Evolutionary conservation across 2,113 vertebrate genomes (phyloP), one percentile per base, ranked within the genome.

Genomic region (Eulemur rufifrons): DNA sequence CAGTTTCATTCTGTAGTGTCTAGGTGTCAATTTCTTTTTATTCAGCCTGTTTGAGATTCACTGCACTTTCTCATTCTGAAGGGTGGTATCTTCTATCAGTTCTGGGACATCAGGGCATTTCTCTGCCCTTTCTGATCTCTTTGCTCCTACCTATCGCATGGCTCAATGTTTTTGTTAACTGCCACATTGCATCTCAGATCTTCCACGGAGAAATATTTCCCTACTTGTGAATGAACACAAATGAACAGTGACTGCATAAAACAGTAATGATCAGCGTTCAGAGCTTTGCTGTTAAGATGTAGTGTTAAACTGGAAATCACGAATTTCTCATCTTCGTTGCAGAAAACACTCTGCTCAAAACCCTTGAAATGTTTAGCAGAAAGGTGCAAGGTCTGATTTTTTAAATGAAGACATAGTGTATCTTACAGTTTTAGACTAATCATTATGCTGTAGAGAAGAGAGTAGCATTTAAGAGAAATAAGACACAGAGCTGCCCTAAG

Each of bases 211-310:
- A 39, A 92, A 50, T 64, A 63, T 47, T 80, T 91, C 76, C 74
- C 54, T 93, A 59, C 83, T 93, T 91, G 66, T 82, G 54, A 96
- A 77, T 96, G 89, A 95, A 95, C 76, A 96, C 20, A 96, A 93
- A 85, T 76, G 63, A 95, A 92, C 63, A 89, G 15, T 27, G 32
- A 54, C 80, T 74, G 37, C 59, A 93, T 54, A 74, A 69, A 77
- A 71, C 18, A 80, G 61, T 61, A 92, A 83, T 76, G 63, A 63
- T 73, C 61, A 27, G 78, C 61, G 47, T 34, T 59, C 34, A 96
- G 39, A 96, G 78, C 17, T 66, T n/a, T 81, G 39, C 89, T 94
- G 56, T 20, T 86, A 63, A 94, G 68, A 87, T 80, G 71, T 7
- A 81, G 61, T 39, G 13, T 69, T 91, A 81, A 73, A 84, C 27